Percentiles rank a stretch among this genome's conserved stretches.
phyloP scores from a whole-genome alignment of 2,888 invertebrate species.

The Zelleria hepariella region DNA sequence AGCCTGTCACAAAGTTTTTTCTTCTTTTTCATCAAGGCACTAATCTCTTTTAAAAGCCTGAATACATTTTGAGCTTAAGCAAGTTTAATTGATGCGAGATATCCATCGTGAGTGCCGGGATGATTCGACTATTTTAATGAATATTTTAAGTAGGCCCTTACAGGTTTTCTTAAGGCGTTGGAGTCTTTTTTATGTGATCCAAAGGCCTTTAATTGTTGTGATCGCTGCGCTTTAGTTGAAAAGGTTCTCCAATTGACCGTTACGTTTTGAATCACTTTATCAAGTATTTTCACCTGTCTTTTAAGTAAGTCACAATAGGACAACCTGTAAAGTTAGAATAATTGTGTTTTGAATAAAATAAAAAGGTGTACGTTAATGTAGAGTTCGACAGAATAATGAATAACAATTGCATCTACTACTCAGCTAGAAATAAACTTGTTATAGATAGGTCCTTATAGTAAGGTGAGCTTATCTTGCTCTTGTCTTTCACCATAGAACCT shows the following conservation, averaged over 20 bases:
- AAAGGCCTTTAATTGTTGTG: constrained; percentile 24
- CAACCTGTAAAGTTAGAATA: too few species aligned
- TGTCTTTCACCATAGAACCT: too few species aligned
- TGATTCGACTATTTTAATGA: constrained; percentile 58
- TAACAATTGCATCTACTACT: too few species aligned
- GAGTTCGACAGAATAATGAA: too few species aligned
- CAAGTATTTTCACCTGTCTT: neutral
- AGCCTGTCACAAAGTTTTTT: constrained; percentile 32
- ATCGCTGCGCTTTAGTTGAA: constrained; percentile 1
- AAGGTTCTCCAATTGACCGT: neutral
- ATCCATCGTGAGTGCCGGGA: constrained; percentile 29
- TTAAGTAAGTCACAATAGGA: too few species aligned
- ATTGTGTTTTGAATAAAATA: too few species aligned
- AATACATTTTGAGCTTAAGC: constrained; percentile 19
- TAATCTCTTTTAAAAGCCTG: constrained; percentile 37
- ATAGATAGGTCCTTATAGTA: too few species aligned
- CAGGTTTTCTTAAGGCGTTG: constrained; percentile 18
- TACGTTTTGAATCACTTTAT: neutral
- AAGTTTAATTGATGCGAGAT: constrained; percentile 43
- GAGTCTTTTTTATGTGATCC: constrained; percentile 20
- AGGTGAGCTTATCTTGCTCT: too few species aligned
- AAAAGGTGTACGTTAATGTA: too few species aligned
- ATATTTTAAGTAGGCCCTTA: constrained; percentile 25
- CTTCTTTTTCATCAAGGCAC: constrained; percentile 26
- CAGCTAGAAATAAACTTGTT: too few species aligned